Evolutionary conservation across 1,140 invertebrate species (phyloP), one percentile per base, ranked within the genome.

Genomic region (Uloborus diversus): DNA sequence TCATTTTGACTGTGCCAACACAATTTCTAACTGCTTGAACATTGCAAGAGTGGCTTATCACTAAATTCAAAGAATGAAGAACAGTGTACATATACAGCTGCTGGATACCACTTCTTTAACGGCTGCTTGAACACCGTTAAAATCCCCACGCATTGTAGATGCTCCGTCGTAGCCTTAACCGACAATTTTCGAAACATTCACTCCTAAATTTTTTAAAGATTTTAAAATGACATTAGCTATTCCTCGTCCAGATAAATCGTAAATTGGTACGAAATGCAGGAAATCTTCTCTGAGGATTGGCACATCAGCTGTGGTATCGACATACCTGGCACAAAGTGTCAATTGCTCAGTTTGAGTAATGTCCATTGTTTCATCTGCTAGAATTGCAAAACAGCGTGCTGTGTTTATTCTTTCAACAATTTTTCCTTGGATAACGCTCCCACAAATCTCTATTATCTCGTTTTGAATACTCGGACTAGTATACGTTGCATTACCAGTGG

Each of bases 381-480:
- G 23, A 9, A 68, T 28, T 7, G 7, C 17, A 25, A 47, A 53
- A 23, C 30, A 68, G 51, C 49, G 9, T 56, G 37, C 7, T 13
- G 51, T 32, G 23, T 68, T 68, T 13, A 68, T 32, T 33, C 56
- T 32, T 13, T 83, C 37, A 75, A 86, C 82, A 56, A 53, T 20
- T 27, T 57, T 20, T 37, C 70, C 33, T 69, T 70, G 57, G 25
- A 85, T 83, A 81, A 83, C 76, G 61, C 83, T 64, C 27, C 80
- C 82, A 66, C 82, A 85, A 4, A 33, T 59, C 3, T 83, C 68
- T 56, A 85, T 86, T 5, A 86, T 28, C 37, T 85, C 69, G 69
- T 86, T 85, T 75, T 86, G 85, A 0, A 68, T 82, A 11, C 81
- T 83, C 80, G 83, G 84, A 69, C 84, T 85, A 13, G 83, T 83